phyloP scores from a whole-genome alignment of 2,113 vertebrate species.

The Pseudorhombus dupliciocellatus region DNA sequence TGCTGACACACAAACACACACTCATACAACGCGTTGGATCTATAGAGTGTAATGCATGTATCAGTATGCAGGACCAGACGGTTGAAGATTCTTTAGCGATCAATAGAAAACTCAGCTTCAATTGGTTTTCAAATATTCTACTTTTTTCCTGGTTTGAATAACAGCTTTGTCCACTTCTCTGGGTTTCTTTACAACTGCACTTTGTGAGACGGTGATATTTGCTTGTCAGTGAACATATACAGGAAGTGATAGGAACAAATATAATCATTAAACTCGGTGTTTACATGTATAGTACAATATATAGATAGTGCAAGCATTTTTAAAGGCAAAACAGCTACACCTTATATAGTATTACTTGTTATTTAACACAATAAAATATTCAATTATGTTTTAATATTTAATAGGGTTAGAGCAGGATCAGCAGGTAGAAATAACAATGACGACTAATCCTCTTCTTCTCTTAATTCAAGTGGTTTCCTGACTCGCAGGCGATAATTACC shows the following conservation, averaged over 20 bases:
- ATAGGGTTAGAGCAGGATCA: no score
- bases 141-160: conserved; percentile 25
- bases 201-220: conserved; percentile 13
- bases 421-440: no score
- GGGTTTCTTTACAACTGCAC: background rate
- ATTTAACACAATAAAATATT: no score
- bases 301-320: no score
- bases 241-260: background rate
- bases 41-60: conserved; percentile 75
- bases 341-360: no score
- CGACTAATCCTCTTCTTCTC: background rate
- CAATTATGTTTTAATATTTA: no score
- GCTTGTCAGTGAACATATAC: background rate
- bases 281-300: background rate
- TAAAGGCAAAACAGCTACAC: no score
- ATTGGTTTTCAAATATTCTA: conserved; percentile 28
- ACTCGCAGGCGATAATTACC: background rate
- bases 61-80: conserved; percentile 72
- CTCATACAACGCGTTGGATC: conserved; percentile 51
- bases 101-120: conserved; percentile 66
- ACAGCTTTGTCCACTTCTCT: conserved; percentile 1
- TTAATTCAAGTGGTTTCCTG: conserved; percentile 14
- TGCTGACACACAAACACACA: conserved; percentile 23
- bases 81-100: conserved; percentile 61
- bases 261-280: background rate